Evolutionary conservation across 2,888 invertebrate species (phyloP).

Genomic region (Rhodophaea formosa): DNA sequence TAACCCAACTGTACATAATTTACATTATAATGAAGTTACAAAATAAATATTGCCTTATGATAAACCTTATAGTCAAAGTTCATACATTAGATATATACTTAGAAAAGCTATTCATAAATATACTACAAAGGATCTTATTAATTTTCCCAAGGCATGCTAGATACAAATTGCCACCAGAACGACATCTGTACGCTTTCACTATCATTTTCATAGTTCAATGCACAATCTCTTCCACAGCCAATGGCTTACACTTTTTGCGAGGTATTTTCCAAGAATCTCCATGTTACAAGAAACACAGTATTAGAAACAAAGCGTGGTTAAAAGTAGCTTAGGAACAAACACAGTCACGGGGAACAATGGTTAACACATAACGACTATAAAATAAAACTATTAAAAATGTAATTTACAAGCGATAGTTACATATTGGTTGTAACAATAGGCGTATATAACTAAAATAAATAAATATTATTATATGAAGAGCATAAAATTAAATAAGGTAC

Average conservation of each 20-base stretch:
- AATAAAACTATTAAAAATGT: not conserved
- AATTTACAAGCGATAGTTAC: not conserved
- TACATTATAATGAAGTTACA: too few species aligned
- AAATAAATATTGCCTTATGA: too few species aligned
- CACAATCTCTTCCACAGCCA: slow-evolving; percentile 41
- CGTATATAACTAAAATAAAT: not conserved
- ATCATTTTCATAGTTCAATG: slow-evolving; percentile 44
- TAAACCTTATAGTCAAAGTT: too few species aligned
- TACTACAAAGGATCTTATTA: too few species aligned
- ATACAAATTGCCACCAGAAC: slow-evolving; percentile 13
- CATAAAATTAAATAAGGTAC: too few species aligned
- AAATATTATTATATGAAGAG: not conserved
- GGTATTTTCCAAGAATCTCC: slow-evolving; percentile 22
- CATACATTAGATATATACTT: too few species aligned
- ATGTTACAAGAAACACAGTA: slow-evolving; percentile 8
- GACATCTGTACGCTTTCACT: slow-evolving; percentile 36
- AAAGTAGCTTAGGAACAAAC: slow-evolving; percentile 11
- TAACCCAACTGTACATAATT: too few species aligned
- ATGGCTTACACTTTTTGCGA: slow-evolving; percentile 31
- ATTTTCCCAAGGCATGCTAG: not conserved
- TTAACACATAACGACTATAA: not conserved
- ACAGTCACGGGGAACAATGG: not conserved
- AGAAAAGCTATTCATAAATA: too few species aligned
- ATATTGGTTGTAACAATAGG: not conserved
- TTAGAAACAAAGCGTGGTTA: slow-evolving; percentile 18